Percentiles rank a stretch among this genome's conserved stretches.
phyloP scores from a whole-genome alignment of 2,797 vertebrate species.

The Petrocephalus sullivani region DNA sequence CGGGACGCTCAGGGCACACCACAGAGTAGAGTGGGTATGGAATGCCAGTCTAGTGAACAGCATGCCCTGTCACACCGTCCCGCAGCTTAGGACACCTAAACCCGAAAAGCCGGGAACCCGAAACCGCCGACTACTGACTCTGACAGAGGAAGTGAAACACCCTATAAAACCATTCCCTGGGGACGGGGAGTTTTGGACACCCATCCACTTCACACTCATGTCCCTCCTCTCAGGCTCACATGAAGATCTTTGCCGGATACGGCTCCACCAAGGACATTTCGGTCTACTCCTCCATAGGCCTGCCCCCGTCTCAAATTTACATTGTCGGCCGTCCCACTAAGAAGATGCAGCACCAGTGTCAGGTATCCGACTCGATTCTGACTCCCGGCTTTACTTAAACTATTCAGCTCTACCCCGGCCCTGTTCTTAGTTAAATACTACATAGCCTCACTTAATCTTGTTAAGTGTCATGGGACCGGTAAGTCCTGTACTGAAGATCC shows the following conservation, averaged over 20 bases:
- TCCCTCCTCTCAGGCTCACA: conserved; percentile 67
- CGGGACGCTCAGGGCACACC: background rate
- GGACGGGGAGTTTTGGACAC: background rate
- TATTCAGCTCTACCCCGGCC: background rate
- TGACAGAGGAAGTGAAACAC: background rate
- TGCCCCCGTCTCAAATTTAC: conserved; percentile 88
- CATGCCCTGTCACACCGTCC: background rate
- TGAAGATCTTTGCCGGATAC: conserved; percentile 88
- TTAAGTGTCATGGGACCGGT: background rate
- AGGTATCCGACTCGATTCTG: conserved; percentile 61
- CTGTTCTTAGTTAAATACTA: background rate
- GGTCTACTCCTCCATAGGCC: conserved; percentile 82
- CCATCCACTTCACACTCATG: background rate
- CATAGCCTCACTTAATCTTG: background rate
- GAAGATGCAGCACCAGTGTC: conserved; percentile 91
- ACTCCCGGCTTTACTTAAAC: background rate
- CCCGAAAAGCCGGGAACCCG: background rate
- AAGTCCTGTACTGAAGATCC: background rate
- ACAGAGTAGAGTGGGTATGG: too few relatives aligned
- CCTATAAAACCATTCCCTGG: background rate
- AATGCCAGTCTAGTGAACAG: background rate
- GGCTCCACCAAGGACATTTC: conserved; percentile 96
- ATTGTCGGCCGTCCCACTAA: conserved; percentile 93
- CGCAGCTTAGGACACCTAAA: background rate
- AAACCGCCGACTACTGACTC: background rate